Conservation (phyloP, 2,113 vertebrate genomes). For the Gavia stellata region DNA sequence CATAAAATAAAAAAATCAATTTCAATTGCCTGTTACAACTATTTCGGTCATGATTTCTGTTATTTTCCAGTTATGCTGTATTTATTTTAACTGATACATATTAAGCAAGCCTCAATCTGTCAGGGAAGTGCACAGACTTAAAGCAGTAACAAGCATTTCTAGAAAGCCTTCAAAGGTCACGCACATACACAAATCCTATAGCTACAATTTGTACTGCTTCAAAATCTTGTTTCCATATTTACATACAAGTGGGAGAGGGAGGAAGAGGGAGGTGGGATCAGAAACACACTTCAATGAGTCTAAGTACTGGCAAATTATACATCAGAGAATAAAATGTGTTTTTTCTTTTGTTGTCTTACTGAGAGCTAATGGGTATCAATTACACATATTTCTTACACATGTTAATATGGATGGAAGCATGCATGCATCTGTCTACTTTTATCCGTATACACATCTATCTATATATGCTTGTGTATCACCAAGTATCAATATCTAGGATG, state of each 20-base stretch:
- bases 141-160: not conserved
- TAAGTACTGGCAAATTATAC: not conserved
- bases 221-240: conserved; percentile 41
- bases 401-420: not conserved
- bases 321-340: not conserved
- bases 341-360: not conserved
- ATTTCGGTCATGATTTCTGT: not conserved
- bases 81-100: not conserved
- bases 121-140: not conserved
- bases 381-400: not conserved
- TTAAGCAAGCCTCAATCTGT: conserved; percentile 21
- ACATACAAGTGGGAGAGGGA: conserved; percentile 13
- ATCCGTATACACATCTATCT: not conserved
- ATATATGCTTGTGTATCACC: not conserved
- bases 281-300: not conserved
- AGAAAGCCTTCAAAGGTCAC: conserved; percentile 30
- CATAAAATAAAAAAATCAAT: not conserved
- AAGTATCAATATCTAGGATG: not conserved
- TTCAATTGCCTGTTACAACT: not conserved
- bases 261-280: conserved; percentile 21
- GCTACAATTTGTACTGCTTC: not conserved
- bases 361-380: not conserved
- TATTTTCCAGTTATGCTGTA: conserved; percentile 11
- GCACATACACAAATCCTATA: not conserved
- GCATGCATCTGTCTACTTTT: not conserved